phyloP scores from a whole-genome alignment of 2,113 vertebrate genomes.

The Cyanoderma ruficeps region DNA sequence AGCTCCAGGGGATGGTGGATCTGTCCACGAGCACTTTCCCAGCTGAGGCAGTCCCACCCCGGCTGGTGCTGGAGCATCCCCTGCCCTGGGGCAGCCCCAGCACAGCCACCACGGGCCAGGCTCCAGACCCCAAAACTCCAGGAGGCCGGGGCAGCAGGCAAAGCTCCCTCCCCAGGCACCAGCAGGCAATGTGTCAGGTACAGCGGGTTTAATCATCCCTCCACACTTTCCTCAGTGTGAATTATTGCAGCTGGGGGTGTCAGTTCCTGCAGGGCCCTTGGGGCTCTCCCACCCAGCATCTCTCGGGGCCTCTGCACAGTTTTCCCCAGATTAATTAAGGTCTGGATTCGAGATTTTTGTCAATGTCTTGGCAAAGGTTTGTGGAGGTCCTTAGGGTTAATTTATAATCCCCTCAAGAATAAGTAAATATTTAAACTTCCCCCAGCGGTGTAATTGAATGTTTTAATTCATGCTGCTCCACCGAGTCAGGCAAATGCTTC shows the following conservation, averaged over 20 bases:
- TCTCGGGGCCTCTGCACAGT: accelerated
- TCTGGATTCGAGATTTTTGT: background rate
- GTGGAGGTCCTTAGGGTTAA: constrained; percentile 30
- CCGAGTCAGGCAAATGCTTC: background rate
- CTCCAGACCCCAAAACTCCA: background rate
- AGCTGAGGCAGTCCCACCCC: background rate
- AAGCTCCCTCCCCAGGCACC: background rate
- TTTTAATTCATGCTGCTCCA: background rate
- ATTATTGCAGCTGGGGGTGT: background rate
- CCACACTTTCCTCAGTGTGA: background rate
- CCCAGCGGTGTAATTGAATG: constrained; percentile 31
- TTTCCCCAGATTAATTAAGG: constrained; percentile 19
- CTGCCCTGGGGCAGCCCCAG: background rate
- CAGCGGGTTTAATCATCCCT: background rate
- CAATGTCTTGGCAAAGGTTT: constrained; percentile 3
- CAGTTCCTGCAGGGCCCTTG: background rate
- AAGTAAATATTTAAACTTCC: constrained; percentile 56
- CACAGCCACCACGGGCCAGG: background rate
- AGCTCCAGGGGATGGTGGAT: no score
- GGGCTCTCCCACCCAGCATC: background rate
- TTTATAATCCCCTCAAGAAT: constrained; percentile 39
- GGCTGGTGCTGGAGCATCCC: background rate
- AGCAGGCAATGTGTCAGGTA: background rate
- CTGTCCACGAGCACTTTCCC: background rate
- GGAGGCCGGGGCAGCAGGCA: background rate